Percentiles rank a stretch among this genome's conserved stretches.
Conservation (phyloP, 2,888 invertebrate genomes). For the Coleophora deauratella region DNA sequence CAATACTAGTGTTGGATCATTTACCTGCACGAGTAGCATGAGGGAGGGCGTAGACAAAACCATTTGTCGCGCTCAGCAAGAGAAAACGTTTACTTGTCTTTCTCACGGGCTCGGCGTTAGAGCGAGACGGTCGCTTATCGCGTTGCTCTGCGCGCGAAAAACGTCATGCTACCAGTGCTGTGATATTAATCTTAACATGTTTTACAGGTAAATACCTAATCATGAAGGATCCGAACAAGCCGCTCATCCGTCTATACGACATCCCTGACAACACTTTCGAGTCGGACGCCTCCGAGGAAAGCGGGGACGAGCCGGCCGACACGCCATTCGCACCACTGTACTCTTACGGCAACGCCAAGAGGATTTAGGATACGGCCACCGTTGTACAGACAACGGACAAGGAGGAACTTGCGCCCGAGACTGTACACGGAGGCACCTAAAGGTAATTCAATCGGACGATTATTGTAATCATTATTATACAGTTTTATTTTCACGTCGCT, state of each 20-base stretch:
- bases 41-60: too few species aligned
- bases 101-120: too few species aligned
- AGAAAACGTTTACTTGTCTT: too few species aligned
- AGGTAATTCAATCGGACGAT: too few species aligned
- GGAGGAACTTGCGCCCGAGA: background rate
- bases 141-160: too few species aligned
- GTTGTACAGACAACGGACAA: background rate
- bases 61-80: too few species aligned
- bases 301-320: conserved; percentile 79
- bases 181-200: background rate
- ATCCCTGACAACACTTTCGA: conserved; percentile 99
- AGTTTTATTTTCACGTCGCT: background rate
- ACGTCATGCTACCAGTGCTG: background rate
- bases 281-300: conserved; percentile 94
- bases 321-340: conserved; percentile 67
- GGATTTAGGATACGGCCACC: conserved; percentile 36
- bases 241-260: conserved; percentile 96
- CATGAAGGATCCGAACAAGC: conserved; percentile 99
- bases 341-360: conserved; percentile 65
- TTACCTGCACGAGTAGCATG: too few species aligned
- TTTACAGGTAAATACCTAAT: conserved; percentile 86
- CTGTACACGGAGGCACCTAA: too few species aligned
- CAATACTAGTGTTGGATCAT: too few species aligned
- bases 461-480: too few species aligned
- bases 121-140: too few species aligned